Conservation (phyloP, 1,140 invertebrate species). For the Kradibia gibbosae region DNA sequence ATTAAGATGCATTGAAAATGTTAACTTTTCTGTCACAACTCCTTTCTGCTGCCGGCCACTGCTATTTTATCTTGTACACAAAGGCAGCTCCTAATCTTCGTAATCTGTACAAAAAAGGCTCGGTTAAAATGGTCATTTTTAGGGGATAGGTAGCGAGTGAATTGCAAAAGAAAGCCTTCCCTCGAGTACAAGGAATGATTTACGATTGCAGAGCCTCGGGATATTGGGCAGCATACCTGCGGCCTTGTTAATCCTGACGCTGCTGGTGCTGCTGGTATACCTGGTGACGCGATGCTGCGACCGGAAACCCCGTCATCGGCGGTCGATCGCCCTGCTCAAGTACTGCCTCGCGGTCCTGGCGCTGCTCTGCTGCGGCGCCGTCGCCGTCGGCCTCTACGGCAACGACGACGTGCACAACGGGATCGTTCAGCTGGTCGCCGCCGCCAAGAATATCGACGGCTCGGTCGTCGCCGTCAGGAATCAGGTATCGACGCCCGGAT, state of each 20-base stretch:
- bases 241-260: constrained; percentile 89
- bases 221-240: constrained; percentile 93
- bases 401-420: constrained; percentile 95
- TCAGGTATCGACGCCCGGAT: constrained; percentile 74
- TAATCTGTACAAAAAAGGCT: no score
- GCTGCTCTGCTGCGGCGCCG: constrained; percentile 85
- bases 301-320: constrained; percentile 86
- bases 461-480: constrained; percentile 82
- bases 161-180: no score
- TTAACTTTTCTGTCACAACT: no score
- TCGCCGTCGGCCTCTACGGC: constrained; percentile 89
- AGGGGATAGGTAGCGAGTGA: no score
- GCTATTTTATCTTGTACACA: no score
- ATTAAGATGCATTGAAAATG: no score
- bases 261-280: constrained; percentile 90
- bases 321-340: constrained; percentile 89
- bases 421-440: constrained; percentile 83
- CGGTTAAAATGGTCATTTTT: no score
- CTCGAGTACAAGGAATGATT: neutral
- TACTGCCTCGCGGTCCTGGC: constrained; percentile 87
- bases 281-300: constrained; percentile 95
- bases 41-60: no score
- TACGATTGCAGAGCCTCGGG: constrained; percentile 83
- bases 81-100: no score
- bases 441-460: constrained; percentile 84